Base-by-base conservation (phyloP, 2,113 vertebrate genomes). In the Pungitius pungitius region DNA sequence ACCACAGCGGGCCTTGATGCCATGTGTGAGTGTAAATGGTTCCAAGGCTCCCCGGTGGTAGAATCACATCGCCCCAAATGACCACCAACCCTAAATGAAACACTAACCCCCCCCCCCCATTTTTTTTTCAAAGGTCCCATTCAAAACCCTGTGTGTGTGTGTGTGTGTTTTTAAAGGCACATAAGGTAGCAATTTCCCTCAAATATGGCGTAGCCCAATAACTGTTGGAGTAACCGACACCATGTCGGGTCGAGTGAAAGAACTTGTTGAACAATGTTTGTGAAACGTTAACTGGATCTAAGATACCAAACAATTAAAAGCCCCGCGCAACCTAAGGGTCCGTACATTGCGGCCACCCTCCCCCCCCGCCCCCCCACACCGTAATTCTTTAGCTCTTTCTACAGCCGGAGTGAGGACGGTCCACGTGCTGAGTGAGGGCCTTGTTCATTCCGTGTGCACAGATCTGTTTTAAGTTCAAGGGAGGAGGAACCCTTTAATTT, bases 401-500 rank as follows among this genome's bases (percentile, higher is more conserved):
- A 43, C 33, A 67, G 74, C 80, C 73, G 47, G 75, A 78, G 68
- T 45, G 6, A 84, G 78, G 76, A 75, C 70, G 63, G 63, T 57
- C 78, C 65, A 70, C 30, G 77, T 52, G 55, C 52, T 60, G 77
- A 85, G 74, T 81, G 85, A 88, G 73, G 64, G 81, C 88, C 90
- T 86, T 90, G 86, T 88, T 93, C 90, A 89, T 90, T 88, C 87
- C 83, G 83, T 85, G 76, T 78, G 87, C 82, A 83, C 83, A 89
- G 91, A 92, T 91, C 89, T 92, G 88, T 91, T 90, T 93, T 87
- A 89, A 90, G 87, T 92, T 93, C 90, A 87, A 86, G 90, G 85
- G 86, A 90, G 90, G 85, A 92, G 85, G 90, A 93, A 92, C 92
- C 90, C 89, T 93, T 93, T 90, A 89, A 93, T 93, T 93, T 92